phyloP scores from a whole-genome alignment of 2,113 vertebrate genomes.

The Labeo rohita region DNA sequence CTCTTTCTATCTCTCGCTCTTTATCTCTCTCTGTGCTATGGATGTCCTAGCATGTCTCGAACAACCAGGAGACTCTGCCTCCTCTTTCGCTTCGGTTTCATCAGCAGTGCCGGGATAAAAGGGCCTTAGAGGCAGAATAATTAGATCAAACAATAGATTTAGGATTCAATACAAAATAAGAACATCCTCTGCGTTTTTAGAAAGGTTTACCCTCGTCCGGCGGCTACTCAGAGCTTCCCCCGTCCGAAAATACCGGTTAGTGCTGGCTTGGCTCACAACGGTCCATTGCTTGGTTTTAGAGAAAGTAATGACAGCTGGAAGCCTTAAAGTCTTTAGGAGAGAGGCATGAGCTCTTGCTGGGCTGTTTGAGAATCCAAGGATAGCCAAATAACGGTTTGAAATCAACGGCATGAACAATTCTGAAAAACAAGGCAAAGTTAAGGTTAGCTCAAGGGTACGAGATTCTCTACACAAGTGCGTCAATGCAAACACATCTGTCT shows the following conservation, averaged over 20 bases:
- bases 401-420: constrained; percentile 1
- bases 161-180: constrained; percentile 55
- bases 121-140: constrained; percentile 57
- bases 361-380: constrained; percentile 5
- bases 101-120: constrained; percentile 50
- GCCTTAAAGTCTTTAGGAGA: constrained; percentile 36
- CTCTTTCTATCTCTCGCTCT: constrained; percentile 27
- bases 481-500: not conserved
- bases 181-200: constrained; percentile 39
- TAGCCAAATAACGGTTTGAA: constrained; percentile 28
- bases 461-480: not conserved
- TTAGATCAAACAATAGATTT: constrained; percentile 64
- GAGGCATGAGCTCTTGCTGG: constrained; percentile 6
- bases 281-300: constrained; percentile 22
- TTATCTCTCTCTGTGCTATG: constrained; percentile 21
- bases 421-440: constrained; percentile 29
- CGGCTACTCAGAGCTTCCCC: not conserved
- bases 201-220: constrained; percentile 12
- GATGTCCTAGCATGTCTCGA: constrained; percentile 2
- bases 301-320: constrained; percentile 30
- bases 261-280: not conserved
- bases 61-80: constrained; percentile 28
- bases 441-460: not conserved
- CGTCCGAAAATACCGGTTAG: constrained; percentile 22
- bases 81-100: constrained; percentile 56